Base-by-base conservation (phyloP, 2,888 invertebrate species). In the Baccha elongata region DNA sequence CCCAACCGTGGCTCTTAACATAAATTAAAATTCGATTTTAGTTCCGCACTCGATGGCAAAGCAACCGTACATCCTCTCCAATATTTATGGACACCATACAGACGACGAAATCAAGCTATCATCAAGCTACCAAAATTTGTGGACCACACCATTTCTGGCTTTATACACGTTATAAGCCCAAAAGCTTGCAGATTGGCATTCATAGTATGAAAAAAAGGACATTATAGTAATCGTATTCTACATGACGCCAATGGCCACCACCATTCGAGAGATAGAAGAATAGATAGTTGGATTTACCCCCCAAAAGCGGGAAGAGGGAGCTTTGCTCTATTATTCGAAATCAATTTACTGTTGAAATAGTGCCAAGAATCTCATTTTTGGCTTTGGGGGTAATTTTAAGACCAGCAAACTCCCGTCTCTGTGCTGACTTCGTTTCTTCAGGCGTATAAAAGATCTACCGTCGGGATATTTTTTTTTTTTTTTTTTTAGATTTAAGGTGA, bases 291-390 rank as follows among this genome's bases (percentile, higher is more conserved):
- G 68, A 65, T 53, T 19, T 3, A 6, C 21, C 7, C 10, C 15
- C 26, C 3, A 10, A 65, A 50, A 64, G 48, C 55, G 53, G 40
- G 46, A 21, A 11, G 5, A 44, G 40, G 13, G 37, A 65, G 65
- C 71, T 46, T 21, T 17, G 58, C 37, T 81, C 87, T 86, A 87
- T 89, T 89, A 88, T 88, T 87, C 87, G 86, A 89, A 89, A 88
- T 89, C 89, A 89, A 89, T 89, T 89, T 88, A 87, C 87, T 87
- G 87, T 89, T 89, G 89, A 89, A 89, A 87, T 88, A 87, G 87
- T 88, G 89, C 89, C 89, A 89, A 89, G 87, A 88, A 88, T 88
- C 87, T 87, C 86, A 88, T 88, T 88, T 88, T 87, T 86, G 76
- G 76, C 81, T 71, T 80, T 55, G 29, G 58, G 74, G 67, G 80